Evolutionary conservation across 64 coral and sea anemone genomes (phyloP).

Genomic region (Porites lutea): DNA sequence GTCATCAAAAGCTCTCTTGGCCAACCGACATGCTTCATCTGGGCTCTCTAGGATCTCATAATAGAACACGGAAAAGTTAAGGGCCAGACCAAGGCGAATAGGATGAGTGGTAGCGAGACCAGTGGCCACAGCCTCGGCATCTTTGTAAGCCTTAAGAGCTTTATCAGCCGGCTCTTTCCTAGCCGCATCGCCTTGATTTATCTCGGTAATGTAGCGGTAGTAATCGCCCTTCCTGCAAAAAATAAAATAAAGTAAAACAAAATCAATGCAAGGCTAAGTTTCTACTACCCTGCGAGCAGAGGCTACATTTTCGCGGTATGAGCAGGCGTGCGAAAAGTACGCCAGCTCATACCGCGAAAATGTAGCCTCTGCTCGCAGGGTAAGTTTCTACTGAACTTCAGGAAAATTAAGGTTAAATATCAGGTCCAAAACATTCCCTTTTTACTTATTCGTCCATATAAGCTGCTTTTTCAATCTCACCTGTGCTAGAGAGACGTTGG

Average conservation of each 20-base stretch:
- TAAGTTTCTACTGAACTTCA: not conserved
- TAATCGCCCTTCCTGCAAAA: conserved; percentile 79
- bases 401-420: too few species aligned
- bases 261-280: not conserved
- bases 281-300: too few species aligned
- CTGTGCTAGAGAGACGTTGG: too few species aligned
- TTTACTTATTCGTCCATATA: too few species aligned
- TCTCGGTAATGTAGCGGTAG: conserved; percentile 86
- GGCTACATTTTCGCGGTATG: too few species aligned
- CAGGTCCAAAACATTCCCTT: too few species aligned
- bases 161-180: not conserved
- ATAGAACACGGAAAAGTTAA: conserved; percentile 57
- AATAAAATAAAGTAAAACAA: not conserved
- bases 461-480: too few species aligned
- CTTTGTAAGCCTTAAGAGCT: conserved; percentile 40
- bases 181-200: conserved; percentile 2
- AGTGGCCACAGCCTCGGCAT: not conserved
- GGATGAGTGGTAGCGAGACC: conserved; percentile 1
- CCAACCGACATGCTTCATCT: conserved; percentile 29
- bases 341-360: too few species aligned
- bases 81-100: conserved; percentile 36
- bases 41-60: conserved; percentile 43
- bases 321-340: not conserved
- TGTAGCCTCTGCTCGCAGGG: too few species aligned
- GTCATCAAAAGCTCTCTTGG: conserved; percentile 62